Evolutionary conservation across 1,140 invertebrate species (phyloP).

Genomic region (Ips typographus): DNA sequence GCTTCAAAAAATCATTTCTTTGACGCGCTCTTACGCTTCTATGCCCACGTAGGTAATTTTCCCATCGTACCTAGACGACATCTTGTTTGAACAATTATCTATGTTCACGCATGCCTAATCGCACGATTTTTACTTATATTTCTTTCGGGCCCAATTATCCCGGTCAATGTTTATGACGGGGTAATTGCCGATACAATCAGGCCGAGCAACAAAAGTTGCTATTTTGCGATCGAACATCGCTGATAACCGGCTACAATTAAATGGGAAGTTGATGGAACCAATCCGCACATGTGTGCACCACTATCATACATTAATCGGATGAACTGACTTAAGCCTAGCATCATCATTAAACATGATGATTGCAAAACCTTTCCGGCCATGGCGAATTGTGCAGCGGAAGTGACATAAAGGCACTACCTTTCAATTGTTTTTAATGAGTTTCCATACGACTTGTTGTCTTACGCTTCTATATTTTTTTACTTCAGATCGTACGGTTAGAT

Average conservation of each 20-base stretch:
- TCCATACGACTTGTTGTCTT: background rate
- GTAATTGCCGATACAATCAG: slow-evolving; percentile 13
- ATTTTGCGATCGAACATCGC: background rate
- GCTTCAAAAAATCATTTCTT: slow-evolving; percentile 21
- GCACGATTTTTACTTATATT: slow-evolving; percentile 20
- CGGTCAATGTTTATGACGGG: slow-evolving; percentile 12
- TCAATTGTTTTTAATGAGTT: background rate
- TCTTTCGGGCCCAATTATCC: slow-evolving; percentile 7
- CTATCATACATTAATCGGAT: background rate
- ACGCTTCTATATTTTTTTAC: background rate
- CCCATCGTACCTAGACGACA: slow-evolving; percentile 22
- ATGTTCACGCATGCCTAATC: slow-evolving; percentile 21
- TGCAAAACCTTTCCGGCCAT: background rate
- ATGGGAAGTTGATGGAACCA: background rate
- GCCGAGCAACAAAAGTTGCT: background rate
- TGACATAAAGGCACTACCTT: background rate
- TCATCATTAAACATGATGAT: slow-evolving; percentile 3
- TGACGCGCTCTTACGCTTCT: slow-evolving; percentile 26
- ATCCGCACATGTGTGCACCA: background rate
- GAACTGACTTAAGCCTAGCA: background rate
- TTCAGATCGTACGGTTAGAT: background rate
- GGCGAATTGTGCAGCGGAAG: background rate
- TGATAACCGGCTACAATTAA: background rate
- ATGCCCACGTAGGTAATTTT: slow-evolving; percentile 22
- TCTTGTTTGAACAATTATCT: slow-evolving; percentile 22